These are phyloP conservation scores for Metopia argyrocephala DNA, from an alignment of 2,888 invertebrate genomes.

Conservation along the genomic window DNA sequence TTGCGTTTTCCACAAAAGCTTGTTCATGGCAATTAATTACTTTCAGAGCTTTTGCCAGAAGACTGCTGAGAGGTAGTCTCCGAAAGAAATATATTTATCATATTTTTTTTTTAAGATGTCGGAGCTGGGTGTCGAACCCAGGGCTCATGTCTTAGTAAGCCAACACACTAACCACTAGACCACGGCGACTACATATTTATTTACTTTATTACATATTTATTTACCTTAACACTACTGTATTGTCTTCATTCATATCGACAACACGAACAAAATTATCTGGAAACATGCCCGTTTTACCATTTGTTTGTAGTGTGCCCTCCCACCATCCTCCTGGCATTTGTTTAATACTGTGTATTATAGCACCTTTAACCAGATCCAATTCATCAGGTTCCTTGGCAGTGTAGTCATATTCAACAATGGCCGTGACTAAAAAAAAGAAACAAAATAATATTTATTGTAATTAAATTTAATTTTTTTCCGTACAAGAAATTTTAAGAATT, in stretches of 20 bases:
- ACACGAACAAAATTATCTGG: slow-evolving; percentile 94
- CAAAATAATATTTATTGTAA: neutral
- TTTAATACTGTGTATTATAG: slow-evolving; percentile 89
- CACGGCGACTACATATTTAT: no score
- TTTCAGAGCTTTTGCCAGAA: no score
- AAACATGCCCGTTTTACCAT: slow-evolving; percentile 91
- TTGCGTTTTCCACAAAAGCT: no score
- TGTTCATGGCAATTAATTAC: no score
- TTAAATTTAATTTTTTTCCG: neutral
- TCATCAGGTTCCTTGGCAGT: slow-evolving; percentile 92
- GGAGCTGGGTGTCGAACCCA: no score
- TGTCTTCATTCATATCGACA: slow-evolving; percentile 77
- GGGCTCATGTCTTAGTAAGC: no score
- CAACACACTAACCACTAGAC: no score
- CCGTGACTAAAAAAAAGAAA: slow-evolving; percentile 83
- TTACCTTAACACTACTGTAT: slow-evolving; percentile 78
- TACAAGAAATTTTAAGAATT: neutral
- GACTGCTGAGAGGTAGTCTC: no score
- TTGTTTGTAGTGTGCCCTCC: slow-evolving; percentile 87
- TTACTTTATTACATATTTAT: neutral
- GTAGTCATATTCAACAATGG: slow-evolving; percentile 92
- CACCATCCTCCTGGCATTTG: slow-evolving; percentile 92
- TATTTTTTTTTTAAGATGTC: no score
- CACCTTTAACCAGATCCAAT: slow-evolving; percentile 89
- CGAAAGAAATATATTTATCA: no score